These are phyloP conservation scores for Lordiphosa mommai DNA, from an alignment of 1,140 invertebrate genomes.

Conservation along the genomic window DNA sequence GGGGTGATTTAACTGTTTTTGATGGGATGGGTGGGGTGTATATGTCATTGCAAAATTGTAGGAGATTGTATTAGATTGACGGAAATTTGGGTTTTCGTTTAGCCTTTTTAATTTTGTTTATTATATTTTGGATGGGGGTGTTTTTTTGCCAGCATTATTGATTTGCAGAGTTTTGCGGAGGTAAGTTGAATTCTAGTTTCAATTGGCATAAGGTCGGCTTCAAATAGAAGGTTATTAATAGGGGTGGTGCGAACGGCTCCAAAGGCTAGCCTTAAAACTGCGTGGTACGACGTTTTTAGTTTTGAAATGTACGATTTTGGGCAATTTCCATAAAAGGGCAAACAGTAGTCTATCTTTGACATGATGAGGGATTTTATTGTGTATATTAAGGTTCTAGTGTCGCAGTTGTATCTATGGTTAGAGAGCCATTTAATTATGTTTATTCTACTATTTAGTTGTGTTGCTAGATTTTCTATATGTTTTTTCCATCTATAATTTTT, in stretches of 20 bases:
- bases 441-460: not conserved
- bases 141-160: not conserved
- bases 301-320: not conserved
- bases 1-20: too few relatives aligned
- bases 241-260: not conserved
- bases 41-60: too few relatives aligned
- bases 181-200: constrained; percentile 3
- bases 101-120: not conserved
- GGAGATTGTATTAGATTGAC: not conserved
- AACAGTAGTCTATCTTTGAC: constrained; percentile 6
- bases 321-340: constrained; percentile 2
- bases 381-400: not conserved
- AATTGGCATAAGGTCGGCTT: not conserved
- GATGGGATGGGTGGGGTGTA: too few relatives aligned
- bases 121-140: not conserved
- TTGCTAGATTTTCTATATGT: not conserved
- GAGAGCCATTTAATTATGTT: not conserved
- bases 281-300: not conserved
- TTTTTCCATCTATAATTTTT: not conserved
- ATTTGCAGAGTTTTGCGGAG: constrained; percentile 1
- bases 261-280: not conserved
- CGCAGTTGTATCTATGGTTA: not conserved
- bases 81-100: constrained; percentile 2
- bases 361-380: not conserved
- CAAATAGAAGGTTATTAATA: not conserved